Evolutionary conservation across 2,797 vertebrate genomes (phyloP).

Genomic region (Petrocephalus sullivani): DNA sequence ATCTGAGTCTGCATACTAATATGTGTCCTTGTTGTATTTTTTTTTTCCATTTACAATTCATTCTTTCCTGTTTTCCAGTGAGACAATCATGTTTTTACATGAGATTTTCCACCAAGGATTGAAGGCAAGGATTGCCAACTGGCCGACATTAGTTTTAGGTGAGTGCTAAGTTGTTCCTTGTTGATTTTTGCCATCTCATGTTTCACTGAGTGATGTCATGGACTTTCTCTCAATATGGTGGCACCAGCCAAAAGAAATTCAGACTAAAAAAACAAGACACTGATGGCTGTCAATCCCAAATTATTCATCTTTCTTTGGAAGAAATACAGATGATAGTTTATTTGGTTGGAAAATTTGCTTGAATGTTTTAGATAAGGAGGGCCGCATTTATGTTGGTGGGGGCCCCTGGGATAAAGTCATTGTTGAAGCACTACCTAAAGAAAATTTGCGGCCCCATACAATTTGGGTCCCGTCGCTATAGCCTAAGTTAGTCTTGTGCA

Average conservation of each 20-base stretch:
- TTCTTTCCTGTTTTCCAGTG: constrained; percentile 59
- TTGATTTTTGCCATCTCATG: background rate
- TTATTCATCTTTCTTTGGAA: background rate
- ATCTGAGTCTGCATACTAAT: background rate
- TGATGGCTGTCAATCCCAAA: background rate
- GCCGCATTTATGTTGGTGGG: background rate
- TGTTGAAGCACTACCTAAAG: background rate
- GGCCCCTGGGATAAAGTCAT: background rate
- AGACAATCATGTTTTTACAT: constrained; percentile 99
- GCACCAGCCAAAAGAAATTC: background rate
- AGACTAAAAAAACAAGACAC: too few relatives aligned
- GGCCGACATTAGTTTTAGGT: constrained; percentile 97
- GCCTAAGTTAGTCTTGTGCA: background rate
- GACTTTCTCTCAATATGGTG: background rate
- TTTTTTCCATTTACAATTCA: background rate
- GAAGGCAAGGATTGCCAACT: constrained; percentile 95
- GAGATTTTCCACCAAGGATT: constrained; percentile 99
- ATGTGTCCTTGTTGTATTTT: background rate
- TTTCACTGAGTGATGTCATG: background rate
- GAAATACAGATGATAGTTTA: background rate
- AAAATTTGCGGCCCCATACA: background rate
- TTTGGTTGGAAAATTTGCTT: background rate
- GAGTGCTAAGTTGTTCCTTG: constrained; percentile 43
- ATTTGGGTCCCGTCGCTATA: background rate
- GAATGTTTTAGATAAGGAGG: background rate